Evolutionary conservation across 2,888 invertebrate species (phyloP).

Genomic region (Mallateleia sp.): DNA sequence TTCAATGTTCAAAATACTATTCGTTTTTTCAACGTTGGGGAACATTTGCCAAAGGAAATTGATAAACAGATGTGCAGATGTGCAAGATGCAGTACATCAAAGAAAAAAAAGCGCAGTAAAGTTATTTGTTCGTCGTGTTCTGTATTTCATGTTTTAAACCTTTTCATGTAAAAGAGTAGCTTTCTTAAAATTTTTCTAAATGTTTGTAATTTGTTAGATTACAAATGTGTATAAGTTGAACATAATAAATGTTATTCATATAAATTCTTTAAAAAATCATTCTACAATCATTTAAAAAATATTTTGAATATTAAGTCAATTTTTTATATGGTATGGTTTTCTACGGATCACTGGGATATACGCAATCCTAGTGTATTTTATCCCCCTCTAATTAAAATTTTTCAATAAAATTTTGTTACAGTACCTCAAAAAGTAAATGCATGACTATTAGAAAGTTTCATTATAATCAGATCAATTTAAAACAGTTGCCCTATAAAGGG

Average conservation of each 20-base stretch:
- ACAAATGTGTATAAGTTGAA: no score
- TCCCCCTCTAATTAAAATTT: not conserved
- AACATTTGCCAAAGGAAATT: not conserved
- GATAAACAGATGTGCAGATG: constrained; percentile 8
- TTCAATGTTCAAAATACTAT: not conserved
- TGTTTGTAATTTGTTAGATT: no score
- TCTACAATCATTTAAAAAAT: no score
- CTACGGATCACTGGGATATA: constrained; percentile 4
- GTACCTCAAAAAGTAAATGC: no score
- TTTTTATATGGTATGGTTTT: not conserved
- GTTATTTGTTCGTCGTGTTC: not conserved
- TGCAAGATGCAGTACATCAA: constrained; percentile 6
- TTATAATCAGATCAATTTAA: no score
- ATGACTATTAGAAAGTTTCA: no score
- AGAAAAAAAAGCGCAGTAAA: constrained; percentile 18
- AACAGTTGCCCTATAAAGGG: no score
- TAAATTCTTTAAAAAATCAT: no score
- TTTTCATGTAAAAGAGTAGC: not conserved
- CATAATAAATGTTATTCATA: no score
- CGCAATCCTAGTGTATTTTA: not conserved
- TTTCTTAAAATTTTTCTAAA: no score
- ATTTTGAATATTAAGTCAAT: not conserved
- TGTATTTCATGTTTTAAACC: constrained; percentile 18
- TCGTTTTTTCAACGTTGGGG: not conserved
- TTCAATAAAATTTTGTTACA: no score